Evolutionary conservation across 2,113 vertebrate species (phyloP).

Genomic region (Hystrix cristata): DNA sequence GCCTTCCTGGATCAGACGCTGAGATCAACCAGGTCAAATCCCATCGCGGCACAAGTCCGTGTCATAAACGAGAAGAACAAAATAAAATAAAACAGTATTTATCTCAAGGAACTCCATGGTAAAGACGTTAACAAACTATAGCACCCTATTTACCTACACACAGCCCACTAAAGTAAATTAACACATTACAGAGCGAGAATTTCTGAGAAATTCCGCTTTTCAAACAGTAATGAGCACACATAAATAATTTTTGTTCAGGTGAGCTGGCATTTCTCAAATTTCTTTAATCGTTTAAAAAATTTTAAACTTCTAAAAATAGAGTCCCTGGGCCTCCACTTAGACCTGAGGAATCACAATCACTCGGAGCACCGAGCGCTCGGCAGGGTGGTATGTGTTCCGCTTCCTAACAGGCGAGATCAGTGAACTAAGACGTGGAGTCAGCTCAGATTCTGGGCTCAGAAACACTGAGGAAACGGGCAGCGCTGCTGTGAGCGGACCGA

Average conservation of each 20-base stretch:
- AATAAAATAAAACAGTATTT: not conserved
- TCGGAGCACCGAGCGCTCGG: not conserved
- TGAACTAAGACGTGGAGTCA: not conserved
- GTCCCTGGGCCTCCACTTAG: not conserved
- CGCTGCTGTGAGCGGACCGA: not conserved
- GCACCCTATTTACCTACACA: not conserved
- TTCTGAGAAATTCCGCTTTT: slow-evolving; percentile 19
- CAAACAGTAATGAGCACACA: not conserved
- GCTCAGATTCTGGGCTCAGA: not conserved
- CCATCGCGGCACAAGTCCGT: not conserved
- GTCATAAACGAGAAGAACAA: slow-evolving; percentile 27
- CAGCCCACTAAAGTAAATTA: not conserved
- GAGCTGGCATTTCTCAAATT: not conserved
- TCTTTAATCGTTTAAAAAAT: not conserved
- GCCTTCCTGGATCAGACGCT: not conserved
- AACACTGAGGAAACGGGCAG: not conserved
- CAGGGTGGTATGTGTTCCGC: not conserved
- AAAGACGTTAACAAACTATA: not conserved
- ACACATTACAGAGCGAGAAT: not conserved
- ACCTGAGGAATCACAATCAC: not conserved
- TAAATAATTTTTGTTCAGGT: not conserved
- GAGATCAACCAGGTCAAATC: not conserved
- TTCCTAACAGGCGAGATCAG: not conserved
- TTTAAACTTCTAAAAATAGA: not conserved
- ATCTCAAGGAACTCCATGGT: not conserved